Evolutionary conservation across 2,888 invertebrate genomes (phyloP).

Genomic region (Cosmorhoe ocellata): DNA sequence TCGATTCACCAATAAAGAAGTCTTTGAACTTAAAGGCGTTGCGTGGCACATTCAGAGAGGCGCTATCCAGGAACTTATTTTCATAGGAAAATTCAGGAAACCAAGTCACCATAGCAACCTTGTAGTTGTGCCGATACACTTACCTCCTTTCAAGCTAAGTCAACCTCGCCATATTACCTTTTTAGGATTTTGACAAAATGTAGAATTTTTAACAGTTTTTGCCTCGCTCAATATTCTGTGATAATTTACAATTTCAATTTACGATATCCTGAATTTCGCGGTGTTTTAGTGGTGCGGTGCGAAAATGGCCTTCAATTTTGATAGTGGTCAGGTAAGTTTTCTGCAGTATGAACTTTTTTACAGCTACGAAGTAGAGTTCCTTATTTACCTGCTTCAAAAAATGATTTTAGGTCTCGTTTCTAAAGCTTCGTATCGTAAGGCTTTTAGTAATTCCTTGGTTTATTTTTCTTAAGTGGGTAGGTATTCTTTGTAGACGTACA

Average conservation of each 20-base stretch:
- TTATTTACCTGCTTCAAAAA: no score
- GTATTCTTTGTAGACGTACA: no score
- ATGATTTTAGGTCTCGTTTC: no score
- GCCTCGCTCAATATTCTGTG: constrained; percentile 48
- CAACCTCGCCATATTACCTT: constrained; percentile 37
- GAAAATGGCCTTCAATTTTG: constrained; percentile 71
- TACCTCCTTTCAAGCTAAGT: constrained; percentile 46
- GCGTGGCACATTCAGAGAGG: constrained; percentile 27
- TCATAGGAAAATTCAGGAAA: constrained; percentile 32
- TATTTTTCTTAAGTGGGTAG: no score
- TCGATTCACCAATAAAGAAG: constrained; percentile 24
- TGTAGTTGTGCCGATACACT: constrained; percentile 71
- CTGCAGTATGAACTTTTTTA: neutral
- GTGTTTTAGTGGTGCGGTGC: constrained; percentile 32
- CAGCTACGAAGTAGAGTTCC: no score
- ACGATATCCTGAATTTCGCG: constrained; percentile 29
- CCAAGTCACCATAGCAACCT: constrained; percentile 56
- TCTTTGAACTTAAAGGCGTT: constrained; percentile 21
- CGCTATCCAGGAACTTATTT: constrained; percentile 20
- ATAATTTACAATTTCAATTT: constrained; percentile 47
- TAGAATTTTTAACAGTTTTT: constrained; percentile 45
- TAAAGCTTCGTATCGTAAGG: no score
- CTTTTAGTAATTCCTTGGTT: no score
- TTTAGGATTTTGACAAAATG: constrained; percentile 34
- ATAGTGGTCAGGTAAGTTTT: constrained; percentile 70